Evolutionary conservation across 1,140 invertebrate genomes (phyloP).

Genomic region (Drosophila prosaltans): DNA sequence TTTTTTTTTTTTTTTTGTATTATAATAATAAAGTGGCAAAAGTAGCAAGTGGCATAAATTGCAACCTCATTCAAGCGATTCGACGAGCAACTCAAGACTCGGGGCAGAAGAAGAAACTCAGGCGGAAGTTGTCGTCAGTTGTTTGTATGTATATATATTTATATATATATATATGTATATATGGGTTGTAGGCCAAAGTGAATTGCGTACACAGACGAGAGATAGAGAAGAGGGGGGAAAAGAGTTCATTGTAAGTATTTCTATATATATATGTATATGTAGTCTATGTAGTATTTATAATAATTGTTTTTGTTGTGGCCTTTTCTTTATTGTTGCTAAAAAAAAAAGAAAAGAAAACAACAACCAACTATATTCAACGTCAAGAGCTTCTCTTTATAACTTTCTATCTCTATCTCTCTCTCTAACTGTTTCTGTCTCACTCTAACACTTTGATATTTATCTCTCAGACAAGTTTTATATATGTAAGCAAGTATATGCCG

Average conservation of each 20-base stretch:
- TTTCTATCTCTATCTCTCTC: conserved; percentile 54
- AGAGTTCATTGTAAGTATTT: conserved; percentile 10
- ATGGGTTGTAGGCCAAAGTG: conserved; percentile 52
- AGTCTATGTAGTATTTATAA: conserved; percentile 54
- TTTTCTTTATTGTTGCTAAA: conserved; percentile 10
- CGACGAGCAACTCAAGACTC: conserved; percentile 26
- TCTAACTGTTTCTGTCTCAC: neutral
- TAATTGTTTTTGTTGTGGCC: conserved; percentile 59
- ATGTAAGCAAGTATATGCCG: conserved; percentile 4
- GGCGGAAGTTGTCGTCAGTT: conserved; percentile 57
- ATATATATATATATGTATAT: too few species aligned
- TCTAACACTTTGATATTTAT: conserved; percentile 13
- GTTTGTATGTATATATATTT: too few species aligned
- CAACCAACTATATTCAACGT: conserved; percentile 34
- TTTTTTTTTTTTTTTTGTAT: conserved; percentile 49
- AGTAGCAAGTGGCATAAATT: conserved; percentile 77
- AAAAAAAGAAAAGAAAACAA: conserved; percentile 17
- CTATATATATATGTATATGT: neutral
- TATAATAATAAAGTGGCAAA: conserved; percentile 75
- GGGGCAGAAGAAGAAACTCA: conserved; percentile 11
- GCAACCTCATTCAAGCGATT: conserved; percentile 74
- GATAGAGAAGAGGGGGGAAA: neutral
- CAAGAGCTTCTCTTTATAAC: conserved; percentile 54
- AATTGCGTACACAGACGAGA: conserved; percentile 56
- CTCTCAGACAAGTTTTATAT: conserved; percentile 57